Evolutionary conservation across 2,797 vertebrate genomes (phyloP).

Genomic region (Sebastes itinus): DNA sequence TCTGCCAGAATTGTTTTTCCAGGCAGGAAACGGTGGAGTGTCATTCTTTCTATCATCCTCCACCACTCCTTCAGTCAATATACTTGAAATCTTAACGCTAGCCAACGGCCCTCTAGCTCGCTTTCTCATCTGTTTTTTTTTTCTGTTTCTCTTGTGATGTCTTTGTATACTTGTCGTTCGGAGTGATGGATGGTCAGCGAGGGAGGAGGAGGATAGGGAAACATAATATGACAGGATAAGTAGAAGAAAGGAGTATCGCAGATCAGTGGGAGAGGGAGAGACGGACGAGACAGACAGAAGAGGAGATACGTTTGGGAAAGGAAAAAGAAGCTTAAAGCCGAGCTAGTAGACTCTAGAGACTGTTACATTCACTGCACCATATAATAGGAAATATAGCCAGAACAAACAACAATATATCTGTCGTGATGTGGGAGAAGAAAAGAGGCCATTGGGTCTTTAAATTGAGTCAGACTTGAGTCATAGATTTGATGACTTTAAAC

Average conservation of each 20-base stretch:
- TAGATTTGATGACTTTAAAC: too few species aligned
- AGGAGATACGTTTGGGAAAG: neutral
- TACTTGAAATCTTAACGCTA: conserved; percentile 26
- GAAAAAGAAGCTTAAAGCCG: neutral
- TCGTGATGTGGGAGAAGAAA: neutral
- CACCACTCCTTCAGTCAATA: conserved; percentile 38
- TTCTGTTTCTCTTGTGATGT: conserved; percentile 41
- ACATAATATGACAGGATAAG: conserved; percentile 64
- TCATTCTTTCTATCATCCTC: conserved; percentile 52
- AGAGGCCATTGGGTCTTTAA: neutral
- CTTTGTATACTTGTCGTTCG: conserved; percentile 58
- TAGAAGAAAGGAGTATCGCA: conserved; percentile 45
- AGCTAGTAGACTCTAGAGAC: neutral
- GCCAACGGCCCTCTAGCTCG: conserved; percentile 1
- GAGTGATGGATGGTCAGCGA: conserved; percentile 59
- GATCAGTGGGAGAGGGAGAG: conserved; percentile 25
- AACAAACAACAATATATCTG: neutral
- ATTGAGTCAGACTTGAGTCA: neutral
- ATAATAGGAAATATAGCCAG: neutral
- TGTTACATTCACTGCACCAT: neutral
- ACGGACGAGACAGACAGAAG: neutral
- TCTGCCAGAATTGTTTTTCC: conserved; percentile 57
- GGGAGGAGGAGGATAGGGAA: conserved; percentile 50
- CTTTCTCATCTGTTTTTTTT: neutral
- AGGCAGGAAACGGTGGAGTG: conserved; percentile 54